Conservation (phyloP, 1,140 invertebrate genomes). For the Stenopsyche tienmushanensis region DNA sequence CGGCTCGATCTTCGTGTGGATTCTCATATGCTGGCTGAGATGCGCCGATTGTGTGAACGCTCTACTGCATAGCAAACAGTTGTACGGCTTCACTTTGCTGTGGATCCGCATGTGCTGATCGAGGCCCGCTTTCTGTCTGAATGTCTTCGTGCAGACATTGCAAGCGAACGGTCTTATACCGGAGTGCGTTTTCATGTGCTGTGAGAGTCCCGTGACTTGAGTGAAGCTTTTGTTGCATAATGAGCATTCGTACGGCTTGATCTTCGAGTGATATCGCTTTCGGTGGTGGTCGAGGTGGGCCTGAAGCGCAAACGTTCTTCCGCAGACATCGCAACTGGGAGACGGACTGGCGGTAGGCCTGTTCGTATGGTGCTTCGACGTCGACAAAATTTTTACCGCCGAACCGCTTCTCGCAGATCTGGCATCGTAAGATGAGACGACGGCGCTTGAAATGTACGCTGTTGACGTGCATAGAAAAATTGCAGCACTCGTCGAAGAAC, state of each 20-base stretch:
- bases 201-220: conserved; percentile 65
- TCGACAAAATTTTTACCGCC: conserved; percentile 44
- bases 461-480: conserved; percentile 52
- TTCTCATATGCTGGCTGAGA: conserved; percentile 53
- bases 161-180: conserved; percentile 62
- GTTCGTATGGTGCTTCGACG: conserved; percentile 37
- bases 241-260: conserved; percentile 84
- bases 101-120: conserved; percentile 62
- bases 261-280: conserved; percentile 56
- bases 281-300: conserved; percentile 53
- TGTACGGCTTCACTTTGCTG: conserved; percentile 61
- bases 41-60: conserved; percentile 60
- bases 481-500: conserved; percentile 53
- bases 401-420: conserved; percentile 53
- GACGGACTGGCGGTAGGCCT: conserved; percentile 18
- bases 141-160: conserved; percentile 72
- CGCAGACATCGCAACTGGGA: conserved; percentile 49
- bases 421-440: conserved; percentile 50
- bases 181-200: conserved; percentile 68
- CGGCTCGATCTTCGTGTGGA: conserved; percentile 68
- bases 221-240: conserved; percentile 85
- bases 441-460: conserved; percentile 52
- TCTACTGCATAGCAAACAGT: conserved; percentile 69
- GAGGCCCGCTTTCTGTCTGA: conserved; percentile 65
- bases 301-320: conserved; percentile 51